These are phyloP conservation scores for Therioaphis trifolii DNA, from an alignment of 2,888 invertebrate species.

Conservation along the genomic window DNA sequence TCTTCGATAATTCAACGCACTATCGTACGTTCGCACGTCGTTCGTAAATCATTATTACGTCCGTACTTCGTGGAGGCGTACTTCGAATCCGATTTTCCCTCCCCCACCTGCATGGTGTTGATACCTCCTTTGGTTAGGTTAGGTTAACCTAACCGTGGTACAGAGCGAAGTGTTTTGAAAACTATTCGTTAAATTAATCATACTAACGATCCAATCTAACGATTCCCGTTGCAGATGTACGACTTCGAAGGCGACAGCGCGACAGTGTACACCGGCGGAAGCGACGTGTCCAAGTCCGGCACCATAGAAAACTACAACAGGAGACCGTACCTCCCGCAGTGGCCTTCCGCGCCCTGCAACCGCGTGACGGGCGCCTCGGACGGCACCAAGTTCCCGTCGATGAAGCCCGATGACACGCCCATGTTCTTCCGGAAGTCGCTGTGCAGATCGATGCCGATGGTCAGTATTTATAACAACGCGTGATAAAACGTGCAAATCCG, in stretches of 20 bases:
- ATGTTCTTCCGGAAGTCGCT: slow-evolving; percentile 86
- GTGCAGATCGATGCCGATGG: slow-evolving; percentile 84
- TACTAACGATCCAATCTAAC: too few relatives aligned
- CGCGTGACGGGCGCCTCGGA: slow-evolving; percentile 83
- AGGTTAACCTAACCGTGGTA: too few relatives aligned
- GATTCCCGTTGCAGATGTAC: slow-evolving; percentile 78
- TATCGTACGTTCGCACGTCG: too few relatives aligned
- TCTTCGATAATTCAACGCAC: too few relatives aligned
- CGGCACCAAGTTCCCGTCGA: slow-evolving; percentile 85
- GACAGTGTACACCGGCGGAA: slow-evolving; percentile 80
- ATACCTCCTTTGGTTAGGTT: too few relatives aligned
- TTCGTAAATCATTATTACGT: too few relatives aligned
- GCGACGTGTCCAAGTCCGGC: slow-evolving; percentile 75
- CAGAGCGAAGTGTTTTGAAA: too few relatives aligned
- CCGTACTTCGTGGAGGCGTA: too few relatives aligned
- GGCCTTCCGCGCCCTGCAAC: slow-evolving; percentile 80
- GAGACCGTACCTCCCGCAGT: slow-evolving; percentile 79
- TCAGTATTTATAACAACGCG: slow-evolving; percentile 69
- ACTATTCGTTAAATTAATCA: too few relatives aligned
- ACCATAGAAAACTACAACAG: slow-evolving; percentile 83
- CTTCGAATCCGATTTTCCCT: too few relatives aligned
- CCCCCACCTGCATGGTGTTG: too few relatives aligned
- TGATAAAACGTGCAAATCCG: too few relatives aligned
- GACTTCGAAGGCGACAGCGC: slow-evolving; percentile 83
- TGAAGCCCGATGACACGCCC: slow-evolving; percentile 76